Base-by-base conservation (phyloP, 2,888 invertebrate species). In the Luperina testacea region DNA sequence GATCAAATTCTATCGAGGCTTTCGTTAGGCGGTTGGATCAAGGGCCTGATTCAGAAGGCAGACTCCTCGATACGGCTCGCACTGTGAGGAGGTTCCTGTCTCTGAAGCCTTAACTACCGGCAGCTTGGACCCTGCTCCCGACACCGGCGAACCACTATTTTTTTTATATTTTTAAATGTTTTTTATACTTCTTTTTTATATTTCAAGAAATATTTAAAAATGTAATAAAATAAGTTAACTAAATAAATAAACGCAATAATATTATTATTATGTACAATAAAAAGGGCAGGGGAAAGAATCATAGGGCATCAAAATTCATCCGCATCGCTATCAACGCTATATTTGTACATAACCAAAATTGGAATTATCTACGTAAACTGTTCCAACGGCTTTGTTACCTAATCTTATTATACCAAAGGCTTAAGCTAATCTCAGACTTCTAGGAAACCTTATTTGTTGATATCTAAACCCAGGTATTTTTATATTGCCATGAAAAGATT, bases 401-500 rank as follows among this genome's bases (percentile, higher is more conserved):
- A 27, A 61, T 80, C 32, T 53, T 73, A 27, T 45, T 45, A 24
- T 20, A 57, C 15, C 4, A 15, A 38, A 45, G 4, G 8, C 7
- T 38, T 38, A 78, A 42, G n/a, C 45, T 15, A 57, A 57, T 70
- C 72, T 53, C 67, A 38, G 20, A 13, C 59, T 73, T 67, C 24
- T 51, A 51, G n/a, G 70, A 72, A 75, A n/a, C 53, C 75, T 75
- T 68, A 72, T 75, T 61, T 59, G 24, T 64, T 64, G 11, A 51
- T 17, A 42, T 24, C 24, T 17, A 79, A 64, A 64, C 11, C 20
- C 27, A 84, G 67, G 61, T 65, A 65, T 77, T 59, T 48, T 63
- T 20, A 63, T 77, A 64, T 57, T 70, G 27, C 38, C 9, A 15
- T 63, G 63, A 79, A 69, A 79, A 65, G 72, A 72, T 67, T 67